Evolutionary conservation across 1,140 invertebrate genomes (phyloP).

Genomic region (Meloidogyne exigua): DNA sequence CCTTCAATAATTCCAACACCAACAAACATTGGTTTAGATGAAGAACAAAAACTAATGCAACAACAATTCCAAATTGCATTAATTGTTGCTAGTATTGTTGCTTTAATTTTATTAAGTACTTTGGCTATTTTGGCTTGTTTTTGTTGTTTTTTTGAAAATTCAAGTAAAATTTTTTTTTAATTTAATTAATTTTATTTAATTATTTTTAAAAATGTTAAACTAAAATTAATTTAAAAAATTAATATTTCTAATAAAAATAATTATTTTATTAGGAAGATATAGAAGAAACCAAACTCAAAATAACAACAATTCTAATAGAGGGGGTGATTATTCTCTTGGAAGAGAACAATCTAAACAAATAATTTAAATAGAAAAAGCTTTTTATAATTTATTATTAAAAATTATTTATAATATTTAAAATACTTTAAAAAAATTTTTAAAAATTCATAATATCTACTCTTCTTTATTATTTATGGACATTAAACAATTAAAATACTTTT

Average conservation of each 20-base stretch:
- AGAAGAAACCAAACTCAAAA: not conserved
- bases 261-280: not conserved
- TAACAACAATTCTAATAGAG: not conserved
- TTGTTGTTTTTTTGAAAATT: not conserved
- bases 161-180: not conserved
- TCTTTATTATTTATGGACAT: too few species aligned
- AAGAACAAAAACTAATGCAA: not conserved
- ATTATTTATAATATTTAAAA: not conserved
- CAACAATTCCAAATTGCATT: not conserved
- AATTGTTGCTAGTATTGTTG: not conserved
- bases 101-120: not conserved
- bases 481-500: too few species aligned
- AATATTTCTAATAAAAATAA: too few species aligned
- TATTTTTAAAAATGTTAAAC: too few species aligned
- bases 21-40: not conserved
- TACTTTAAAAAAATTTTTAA: not conserved
- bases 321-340: not conserved
- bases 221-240: too few species aligned
- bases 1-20: not conserved
- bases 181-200: not conserved
- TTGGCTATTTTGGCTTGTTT: constrained; percentile 1
- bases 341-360: not conserved
- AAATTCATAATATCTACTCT: too few species aligned
- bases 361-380: not conserved
- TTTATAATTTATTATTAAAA: too few species aligned